A percentile compares a stretch with the other conserved stretches of the same genome.
phyloP scores from a whole-genome alignment of 2,797 vertebrate genomes.

The Hydrocynus forskahlii region DNA sequence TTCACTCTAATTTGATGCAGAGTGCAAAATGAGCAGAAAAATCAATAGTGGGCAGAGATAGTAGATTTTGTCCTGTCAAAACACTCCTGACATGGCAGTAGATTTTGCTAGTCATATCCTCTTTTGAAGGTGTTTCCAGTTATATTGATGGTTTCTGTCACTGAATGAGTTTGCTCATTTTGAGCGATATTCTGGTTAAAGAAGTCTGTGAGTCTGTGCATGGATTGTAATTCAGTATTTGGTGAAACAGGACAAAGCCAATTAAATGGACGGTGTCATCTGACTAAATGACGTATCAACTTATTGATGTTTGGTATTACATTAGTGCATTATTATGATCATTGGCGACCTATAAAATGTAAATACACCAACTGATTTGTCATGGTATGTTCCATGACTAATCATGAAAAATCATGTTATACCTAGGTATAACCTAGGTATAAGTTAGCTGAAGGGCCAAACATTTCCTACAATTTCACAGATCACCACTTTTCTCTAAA shows the following conservation, averaged over 20 bases:
- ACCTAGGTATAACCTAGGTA: too few species aligned
- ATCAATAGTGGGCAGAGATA: conserved; percentile 50
- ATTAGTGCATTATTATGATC: too few species aligned
- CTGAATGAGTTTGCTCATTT: conserved; percentile 26
- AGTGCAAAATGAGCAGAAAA: conserved; percentile 33
- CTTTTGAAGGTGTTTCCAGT: conserved; percentile 49
- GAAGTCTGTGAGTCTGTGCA: not conserved
- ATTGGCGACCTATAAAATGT: too few species aligned
- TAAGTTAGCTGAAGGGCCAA: too few species aligned
- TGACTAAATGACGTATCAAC: too few species aligned
- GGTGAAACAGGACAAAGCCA: not conserved
- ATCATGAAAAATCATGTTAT: too few species aligned
- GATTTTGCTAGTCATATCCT: conserved; percentile 42
- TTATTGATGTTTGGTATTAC: too few species aligned
- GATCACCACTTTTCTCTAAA: too few species aligned
- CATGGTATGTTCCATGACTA: too few species aligned
- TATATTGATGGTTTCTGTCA: conserved; percentile 45
- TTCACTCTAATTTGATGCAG: conserved; percentile 53
- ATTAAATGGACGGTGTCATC: too few species aligned
- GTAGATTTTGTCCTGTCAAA: conserved; percentile 49
- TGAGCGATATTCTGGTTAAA: not conserved
- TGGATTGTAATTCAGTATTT: conserved; percentile 5
- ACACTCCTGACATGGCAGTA: conserved; percentile 20
- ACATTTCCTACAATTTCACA: too few species aligned
- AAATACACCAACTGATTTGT: too few species aligned